Evolutionary conservation across 2,797 vertebrate species (phyloP), one percentile per base, ranked within the genome.

Genomic region (Uromys caudimaculatus): DNA sequence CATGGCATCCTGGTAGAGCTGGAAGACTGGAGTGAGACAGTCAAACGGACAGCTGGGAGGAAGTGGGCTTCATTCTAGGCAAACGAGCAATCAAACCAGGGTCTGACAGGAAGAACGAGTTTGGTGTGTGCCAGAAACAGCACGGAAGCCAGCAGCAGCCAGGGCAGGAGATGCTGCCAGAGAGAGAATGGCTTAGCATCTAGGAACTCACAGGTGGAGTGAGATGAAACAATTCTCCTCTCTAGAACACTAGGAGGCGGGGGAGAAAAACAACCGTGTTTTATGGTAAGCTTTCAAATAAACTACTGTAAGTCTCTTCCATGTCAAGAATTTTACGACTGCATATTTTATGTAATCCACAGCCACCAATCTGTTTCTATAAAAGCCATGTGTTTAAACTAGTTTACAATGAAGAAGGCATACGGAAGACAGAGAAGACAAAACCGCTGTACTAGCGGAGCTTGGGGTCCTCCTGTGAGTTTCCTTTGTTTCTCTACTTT

Each of bases 251-350:
- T 6, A 75, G 71, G 44, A 82, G 47, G 64, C 3, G 60, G 10
- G 77, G 90, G 93, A 32, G n/a, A 88, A 56, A 19, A 87, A 54
- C 24, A 85, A 27, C 6, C 1, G 24, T 16, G 75, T 67, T 86
- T 94, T 64, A 92, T 8, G 71, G 54, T 50, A 93, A 84, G 24
- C 75, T 89, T 97, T 95, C 84, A 95, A 85, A 83, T 21, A 60
- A 90, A 86, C 85, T 56, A 41, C 62, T 16, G 44, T 44, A 56
- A 3, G 38, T 54, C 64, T 90, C 93, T 95, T 58, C 60, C 69
- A 88, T 24, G 32, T 92, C 62, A 95, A 93, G 84, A 84, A 94
- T 81, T 81, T 87, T 81, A 91, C 56, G 64, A 95, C 17, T 71
- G 44, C 4, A 89, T 76, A 35, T 81, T 90, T 93, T 89, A 86